These are phyloP conservation scores for Altica lythri DNA, from an alignment of 2,888 invertebrate species.

Conservation along the genomic window DNA sequence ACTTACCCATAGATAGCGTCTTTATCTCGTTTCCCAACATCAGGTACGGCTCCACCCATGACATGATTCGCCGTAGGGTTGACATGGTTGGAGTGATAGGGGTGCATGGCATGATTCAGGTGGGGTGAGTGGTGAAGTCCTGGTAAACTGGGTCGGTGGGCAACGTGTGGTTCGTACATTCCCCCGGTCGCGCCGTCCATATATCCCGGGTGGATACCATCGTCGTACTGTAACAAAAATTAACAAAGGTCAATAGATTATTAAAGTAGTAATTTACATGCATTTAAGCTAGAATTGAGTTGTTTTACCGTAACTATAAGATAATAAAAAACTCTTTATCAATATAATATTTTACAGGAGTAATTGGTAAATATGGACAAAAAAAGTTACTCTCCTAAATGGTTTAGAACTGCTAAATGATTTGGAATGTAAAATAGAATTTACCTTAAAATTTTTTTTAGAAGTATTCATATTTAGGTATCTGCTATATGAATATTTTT, in stretches of 20 bases:
- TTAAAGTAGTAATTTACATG: too few species aligned
- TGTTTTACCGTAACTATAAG: too few species aligned
- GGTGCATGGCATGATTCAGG: conserved; percentile 80
- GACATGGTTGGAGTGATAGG: conserved; percentile 73
- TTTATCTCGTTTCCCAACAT: conserved; percentile 96
- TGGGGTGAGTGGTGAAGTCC: conserved; percentile 80
- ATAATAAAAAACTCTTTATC: too few species aligned
- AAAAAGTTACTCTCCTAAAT: too few species aligned
- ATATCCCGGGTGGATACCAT: conserved; percentile 90
- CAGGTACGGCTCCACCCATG: conserved; percentile 78
- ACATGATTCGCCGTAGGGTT: conserved; percentile 80
- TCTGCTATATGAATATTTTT: too few species aligned
- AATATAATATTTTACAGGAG: too few species aligned
- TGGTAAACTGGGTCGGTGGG: conserved; percentile 66
- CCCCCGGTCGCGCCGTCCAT: conserved; percentile 74
- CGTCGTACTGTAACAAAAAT: conserved; percentile 79
- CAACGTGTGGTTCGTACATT: conserved; percentile 79
- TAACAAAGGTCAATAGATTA: conserved; percentile 5
- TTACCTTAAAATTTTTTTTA: too few species aligned
- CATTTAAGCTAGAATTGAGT: too few species aligned
- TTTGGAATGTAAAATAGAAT: too few species aligned
- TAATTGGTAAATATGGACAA: too few species aligned
- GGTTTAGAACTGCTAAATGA: too few species aligned
- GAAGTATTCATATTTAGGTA: too few species aligned
- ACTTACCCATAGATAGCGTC: conserved; percentile 99